phyloP scores from a whole-genome alignment of 2,888 invertebrate genomes.

The Glyphotaelius pellucidus region DNA sequence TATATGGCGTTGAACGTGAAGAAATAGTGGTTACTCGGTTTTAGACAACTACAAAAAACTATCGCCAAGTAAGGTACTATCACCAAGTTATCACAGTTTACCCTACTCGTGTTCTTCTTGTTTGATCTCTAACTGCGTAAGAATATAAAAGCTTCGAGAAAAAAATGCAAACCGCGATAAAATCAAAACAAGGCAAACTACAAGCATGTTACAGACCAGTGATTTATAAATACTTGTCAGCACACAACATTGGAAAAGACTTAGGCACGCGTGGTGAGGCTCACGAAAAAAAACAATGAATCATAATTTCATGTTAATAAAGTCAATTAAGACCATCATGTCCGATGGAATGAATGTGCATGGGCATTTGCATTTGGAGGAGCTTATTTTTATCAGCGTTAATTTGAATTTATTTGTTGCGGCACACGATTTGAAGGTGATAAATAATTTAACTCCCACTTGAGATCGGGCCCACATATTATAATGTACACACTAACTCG shows the following conservation, averaged over 20 bases:
- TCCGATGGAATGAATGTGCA: background rate
- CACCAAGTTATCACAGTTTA: no score
- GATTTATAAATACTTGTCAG: background rate
- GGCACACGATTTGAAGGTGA: slow-evolving; percentile 9
- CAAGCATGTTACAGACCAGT: no score
- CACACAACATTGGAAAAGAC: background rate
- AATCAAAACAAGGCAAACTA: no score
- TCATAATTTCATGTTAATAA: background rate
- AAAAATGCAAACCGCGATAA: no score
- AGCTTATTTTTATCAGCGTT: slow-evolving; percentile 2
- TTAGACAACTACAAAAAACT: no score
- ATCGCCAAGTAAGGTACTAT: no score
- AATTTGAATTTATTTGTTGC: slow-evolving; percentile 2
- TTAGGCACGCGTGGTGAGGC: background rate
- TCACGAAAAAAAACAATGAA: background rate
- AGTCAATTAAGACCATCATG: background rate
- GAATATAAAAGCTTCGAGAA: no score
- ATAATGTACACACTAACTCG: background rate
- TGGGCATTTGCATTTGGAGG: background rate
- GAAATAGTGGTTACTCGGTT: no score
- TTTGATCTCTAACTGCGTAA: no score
- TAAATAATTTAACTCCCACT: slow-evolving; percentile 36
- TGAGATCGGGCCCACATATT: slow-evolving; percentile 34
- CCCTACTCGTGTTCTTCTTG: no score
- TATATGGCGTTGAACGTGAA: no score